Evolutionary conservation across 2,113 vertebrate species (phyloP), one percentile per base, ranked within the genome.

Genomic region (Gnathonemus echidnorhynchus): DNA sequence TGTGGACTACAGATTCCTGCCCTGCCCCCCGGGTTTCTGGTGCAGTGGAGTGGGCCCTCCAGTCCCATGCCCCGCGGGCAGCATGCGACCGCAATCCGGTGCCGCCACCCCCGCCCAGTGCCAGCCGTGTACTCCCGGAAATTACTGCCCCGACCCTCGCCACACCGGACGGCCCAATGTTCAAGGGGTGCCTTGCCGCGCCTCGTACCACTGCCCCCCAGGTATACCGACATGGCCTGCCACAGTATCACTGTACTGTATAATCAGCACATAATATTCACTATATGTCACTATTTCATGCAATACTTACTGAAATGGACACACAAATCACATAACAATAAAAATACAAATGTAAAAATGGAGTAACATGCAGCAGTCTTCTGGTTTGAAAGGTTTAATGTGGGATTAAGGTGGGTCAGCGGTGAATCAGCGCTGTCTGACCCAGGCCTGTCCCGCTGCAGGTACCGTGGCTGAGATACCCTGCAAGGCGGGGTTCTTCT

Each of bases 11-110:
- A 93, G 96, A 92, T 95, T 93, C 39, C 94, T 94, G 15, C 96
- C 92, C 0, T 98, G 98, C 21, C 97, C 97, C 1, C 95, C 97
- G 42, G 98, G 97, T 0, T 92, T 97, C 90, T 99, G 98, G 98
- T 99, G 98, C 92, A 97, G 95, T 92, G 97, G 97, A 24, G 92
- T 89, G 89, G 96, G 96, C 27, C 94, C 95, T 0, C 93, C 96
- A 42, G 92, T 97, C 39, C 91, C 94, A 48, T 99, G 98, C 58
- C 97, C 97, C 9, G 95, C 96, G 87, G 97, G 98, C 27, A 98
- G 97, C 24, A 95, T 94, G 89, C 96, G 96, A 91, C 91, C 90
- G 2, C 93, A 95, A 21, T 95, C 97, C 15, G 97, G 97, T 86
- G 97, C 97, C 21, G 94, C 96, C 48, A 93, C 95, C 2, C 58